Conservation (phyloP, 2,113 vertebrate genomes). For the Colius striatus region DNA sequence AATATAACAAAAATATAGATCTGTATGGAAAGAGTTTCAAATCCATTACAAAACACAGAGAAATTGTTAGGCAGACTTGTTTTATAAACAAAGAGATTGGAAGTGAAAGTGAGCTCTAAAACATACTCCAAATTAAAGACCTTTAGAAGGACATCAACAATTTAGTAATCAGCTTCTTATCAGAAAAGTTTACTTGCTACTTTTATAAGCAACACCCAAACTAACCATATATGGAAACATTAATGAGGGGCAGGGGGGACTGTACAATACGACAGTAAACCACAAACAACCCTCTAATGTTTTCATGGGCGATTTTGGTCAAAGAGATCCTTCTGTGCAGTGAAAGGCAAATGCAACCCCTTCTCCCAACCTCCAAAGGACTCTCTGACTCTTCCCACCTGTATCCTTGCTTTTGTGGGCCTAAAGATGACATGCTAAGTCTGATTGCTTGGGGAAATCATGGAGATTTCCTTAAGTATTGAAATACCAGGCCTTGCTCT, state of each 20-base stretch:
- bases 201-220: not conserved
- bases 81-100: not conserved
- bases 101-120: not conserved
- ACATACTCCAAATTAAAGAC: not conserved
- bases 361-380: not conserved
- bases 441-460: not conserved
- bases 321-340: not conserved
- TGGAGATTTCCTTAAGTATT: not conserved
- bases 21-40: not conserved
- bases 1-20: not conserved
- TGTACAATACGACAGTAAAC: not conserved
- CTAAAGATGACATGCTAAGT: not conserved
- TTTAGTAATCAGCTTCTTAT: not conserved
- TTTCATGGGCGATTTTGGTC: not conserved
- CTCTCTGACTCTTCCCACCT: not conserved
- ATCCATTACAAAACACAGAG: not conserved
- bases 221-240: not conserved
- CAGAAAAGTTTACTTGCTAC: not conserved
- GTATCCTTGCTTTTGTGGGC: not conserved
- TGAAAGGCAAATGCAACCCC: not conserved
- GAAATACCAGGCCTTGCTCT: not conserved
- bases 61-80: not conserved
- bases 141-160: not conserved
- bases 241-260: not conserved
- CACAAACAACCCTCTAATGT: not conserved